A percentile compares a stretch with the other conserved stretches of the same genome.
Evolutionary conservation across 2,113 vertebrate genomes (phyloP).

Genomic region (Coptodon rendalli): DNA sequence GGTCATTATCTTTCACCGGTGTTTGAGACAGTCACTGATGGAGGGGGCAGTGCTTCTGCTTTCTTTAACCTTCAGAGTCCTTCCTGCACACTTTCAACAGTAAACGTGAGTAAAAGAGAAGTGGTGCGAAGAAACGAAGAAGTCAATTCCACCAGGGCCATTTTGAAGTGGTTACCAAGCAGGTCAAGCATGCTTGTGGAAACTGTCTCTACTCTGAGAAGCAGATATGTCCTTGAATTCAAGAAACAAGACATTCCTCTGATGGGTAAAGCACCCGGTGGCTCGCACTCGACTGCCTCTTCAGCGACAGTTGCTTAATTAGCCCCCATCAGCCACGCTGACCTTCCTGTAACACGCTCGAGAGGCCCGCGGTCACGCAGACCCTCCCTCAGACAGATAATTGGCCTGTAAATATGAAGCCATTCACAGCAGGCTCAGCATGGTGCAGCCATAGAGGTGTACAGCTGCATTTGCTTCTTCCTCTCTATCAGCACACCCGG

Average conservation of each 20-base stretch:
- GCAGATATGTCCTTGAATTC: neutral
- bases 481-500: neutral
- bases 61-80: neutral
- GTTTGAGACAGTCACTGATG: neutral
- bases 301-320: constrained; percentile 39
- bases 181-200: neutral
- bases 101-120: neutral
- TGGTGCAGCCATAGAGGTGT: neutral
- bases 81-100: neutral
- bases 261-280: neutral
- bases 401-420: constrained; percentile 39
- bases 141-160: neutral
- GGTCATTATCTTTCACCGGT: neutral
- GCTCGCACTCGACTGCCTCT: constrained; percentile 16
- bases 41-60: neutral
- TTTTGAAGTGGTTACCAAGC: neutral
- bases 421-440: neutral
- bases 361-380: constrained; percentile 14
- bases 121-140: neutral
- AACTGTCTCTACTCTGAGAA: neutral
- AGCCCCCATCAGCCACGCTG: constrained; percentile 33
- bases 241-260: constrained; percentile 7
- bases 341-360: constrained; percentile 34
- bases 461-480: neutral
- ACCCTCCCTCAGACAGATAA: constrained; percentile 28